phyloP scores from a whole-genome alignment of 1,140 invertebrate genomes.

The Camponotus floridanus region DNA sequence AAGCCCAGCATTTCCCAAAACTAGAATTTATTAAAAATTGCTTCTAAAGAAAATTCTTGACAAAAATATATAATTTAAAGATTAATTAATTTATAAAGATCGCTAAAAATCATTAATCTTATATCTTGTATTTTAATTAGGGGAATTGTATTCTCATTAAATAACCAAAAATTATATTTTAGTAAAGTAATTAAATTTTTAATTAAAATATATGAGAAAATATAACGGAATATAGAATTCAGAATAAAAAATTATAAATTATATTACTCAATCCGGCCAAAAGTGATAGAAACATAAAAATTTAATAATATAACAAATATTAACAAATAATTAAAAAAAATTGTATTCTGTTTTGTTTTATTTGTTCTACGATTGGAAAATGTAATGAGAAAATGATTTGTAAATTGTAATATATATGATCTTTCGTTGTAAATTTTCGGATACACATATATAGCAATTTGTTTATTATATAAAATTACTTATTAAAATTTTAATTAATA shows the following conservation, averaged over 20 bases:
- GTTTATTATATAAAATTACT: background rate
- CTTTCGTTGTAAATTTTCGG: background rate
- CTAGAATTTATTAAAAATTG: background rate
- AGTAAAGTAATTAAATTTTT: background rate
- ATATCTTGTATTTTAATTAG: background rate
- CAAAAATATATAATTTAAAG: background rate
- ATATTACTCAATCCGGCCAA: background rate
- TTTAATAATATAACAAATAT: constrained; percentile 10
- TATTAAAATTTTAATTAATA: constrained; percentile 9
- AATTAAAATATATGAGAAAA: background rate
- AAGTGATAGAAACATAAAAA: background rate
- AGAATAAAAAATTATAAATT: background rate
- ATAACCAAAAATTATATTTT: constrained; percentile 14
- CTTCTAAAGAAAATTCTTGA: background rate
- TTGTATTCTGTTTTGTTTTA: background rate
- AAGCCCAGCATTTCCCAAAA: background rate
- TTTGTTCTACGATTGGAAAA: background rate
- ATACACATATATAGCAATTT: background rate
- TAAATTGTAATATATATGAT: background rate
- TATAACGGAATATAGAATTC: background rate
- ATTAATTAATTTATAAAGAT: background rate
- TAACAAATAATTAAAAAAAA: background rate
- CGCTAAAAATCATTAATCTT: background rate
- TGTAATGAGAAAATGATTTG: background rate
- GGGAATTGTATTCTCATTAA: background rate